phyloP scores from a whole-genome alignment of 2,797 vertebrate species.

The Dermochelys coriacea region DNA sequence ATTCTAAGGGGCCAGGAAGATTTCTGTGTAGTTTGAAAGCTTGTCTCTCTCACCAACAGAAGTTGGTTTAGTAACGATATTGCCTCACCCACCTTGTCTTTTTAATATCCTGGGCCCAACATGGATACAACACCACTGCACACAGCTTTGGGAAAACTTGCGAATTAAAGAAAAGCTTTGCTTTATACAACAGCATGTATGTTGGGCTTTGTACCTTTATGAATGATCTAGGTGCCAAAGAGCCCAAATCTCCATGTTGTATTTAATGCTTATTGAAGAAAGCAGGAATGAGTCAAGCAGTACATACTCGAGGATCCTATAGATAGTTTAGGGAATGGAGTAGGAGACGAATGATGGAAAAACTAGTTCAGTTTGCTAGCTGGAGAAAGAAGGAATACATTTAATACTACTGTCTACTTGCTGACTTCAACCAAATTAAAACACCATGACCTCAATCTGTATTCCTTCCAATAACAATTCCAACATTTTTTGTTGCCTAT shows the following conservation, averaged over 20 bases:
- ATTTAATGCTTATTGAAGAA: background rate
- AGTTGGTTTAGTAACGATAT: background rate
- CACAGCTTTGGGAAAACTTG: background rate
- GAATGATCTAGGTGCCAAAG: background rate
- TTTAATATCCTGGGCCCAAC: background rate
- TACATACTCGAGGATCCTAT: background rate
- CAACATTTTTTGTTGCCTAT: background rate
- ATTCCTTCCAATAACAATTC: background rate
- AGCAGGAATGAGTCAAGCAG: background rate
- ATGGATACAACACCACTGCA: background rate
- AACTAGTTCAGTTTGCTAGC: background rate
- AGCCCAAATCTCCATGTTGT: background rate
- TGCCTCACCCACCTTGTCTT: background rate
- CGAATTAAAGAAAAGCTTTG: background rate
- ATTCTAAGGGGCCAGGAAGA: background rate
- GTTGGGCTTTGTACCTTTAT: background rate
- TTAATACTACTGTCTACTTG: background rate
- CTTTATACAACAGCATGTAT: background rate
- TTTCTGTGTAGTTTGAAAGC: background rate
- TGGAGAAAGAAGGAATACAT: background rate
- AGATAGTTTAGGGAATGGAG: background rate
- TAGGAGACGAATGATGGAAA: background rate
- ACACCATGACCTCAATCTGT: fast-evolving
- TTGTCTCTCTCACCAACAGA: background rate
- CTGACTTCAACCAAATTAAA: background rate